A percentile compares a stretch with the other conserved stretches of the same genome.
Evolutionary conservation across 2,797 vertebrate species (phyloP).

Genomic region (Spea hammondii): DNA sequence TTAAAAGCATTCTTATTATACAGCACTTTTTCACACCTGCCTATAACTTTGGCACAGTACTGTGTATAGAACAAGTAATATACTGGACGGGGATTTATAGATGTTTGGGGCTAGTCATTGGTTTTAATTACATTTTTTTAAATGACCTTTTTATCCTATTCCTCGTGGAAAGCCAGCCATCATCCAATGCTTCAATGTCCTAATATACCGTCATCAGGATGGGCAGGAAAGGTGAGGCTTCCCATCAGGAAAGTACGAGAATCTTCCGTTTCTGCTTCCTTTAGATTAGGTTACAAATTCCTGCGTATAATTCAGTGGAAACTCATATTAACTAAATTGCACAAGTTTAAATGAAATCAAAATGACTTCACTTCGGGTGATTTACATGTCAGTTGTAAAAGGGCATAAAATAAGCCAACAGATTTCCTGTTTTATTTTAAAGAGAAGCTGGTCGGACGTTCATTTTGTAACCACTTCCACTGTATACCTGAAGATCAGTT

Average conservation of each 20-base stretch:
- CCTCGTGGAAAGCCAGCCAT: constrained; percentile 26
- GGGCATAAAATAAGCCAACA: not conserved
- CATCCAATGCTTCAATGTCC: constrained; percentile 14
- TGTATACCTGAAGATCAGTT: not conserved
- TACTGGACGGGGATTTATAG: too few species aligned
- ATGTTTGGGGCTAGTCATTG: too few species aligned
- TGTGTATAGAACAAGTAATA: too few species aligned
- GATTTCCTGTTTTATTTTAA: not conserved
- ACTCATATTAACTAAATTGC: not conserved
- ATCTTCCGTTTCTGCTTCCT: constrained; percentile 43
- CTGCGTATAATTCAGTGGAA: not conserved
- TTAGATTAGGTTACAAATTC: constrained; percentile 19
- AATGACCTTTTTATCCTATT: not conserved
- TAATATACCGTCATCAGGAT: not conserved
- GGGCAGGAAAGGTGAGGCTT: constrained; percentile 47
- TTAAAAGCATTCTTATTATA: too few species aligned
- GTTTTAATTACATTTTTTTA: too few species aligned
- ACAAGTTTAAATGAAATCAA: not conserved
- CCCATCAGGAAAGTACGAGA: constrained; percentile 39
- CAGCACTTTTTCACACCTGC: too few species aligned
- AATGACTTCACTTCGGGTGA: not conserved
- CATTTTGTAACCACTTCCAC: not conserved
- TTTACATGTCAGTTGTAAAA: not conserved
- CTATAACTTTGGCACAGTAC: too few species aligned
- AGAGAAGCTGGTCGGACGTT: not conserved